Base-by-base conservation (phyloP, 2,113 vertebrate species). In the Panthera tigris region DNA sequence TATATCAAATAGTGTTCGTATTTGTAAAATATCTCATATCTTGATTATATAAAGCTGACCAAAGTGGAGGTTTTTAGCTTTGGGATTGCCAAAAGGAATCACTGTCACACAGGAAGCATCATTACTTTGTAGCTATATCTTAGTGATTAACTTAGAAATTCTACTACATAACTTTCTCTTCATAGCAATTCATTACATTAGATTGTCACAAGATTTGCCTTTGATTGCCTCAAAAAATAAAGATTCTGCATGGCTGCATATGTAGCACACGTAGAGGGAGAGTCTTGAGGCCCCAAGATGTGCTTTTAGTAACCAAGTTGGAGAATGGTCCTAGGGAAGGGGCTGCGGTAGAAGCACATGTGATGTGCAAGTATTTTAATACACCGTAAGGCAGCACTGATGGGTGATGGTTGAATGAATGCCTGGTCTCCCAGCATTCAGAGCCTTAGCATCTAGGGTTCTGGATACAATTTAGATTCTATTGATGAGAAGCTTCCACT, bases 21-120 rank as follows among this genome's bases (percentile, higher is more conserved):
- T 57, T 91, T 81, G 27, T 57, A 86, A 93, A 61, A 50, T 80
- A n/a, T 89, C 82, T 93, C 31, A 82, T 48, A 79, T 39, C 18
- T 74, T 94, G 71, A 39, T 94, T 87, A 63, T n/a, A 45, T 91
- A 95, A 96, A 96, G 23, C 36, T 94, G 36, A 86, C 23, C 31
- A 79, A 87, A 88, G 21, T 57, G 71, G 73, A 13, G 10, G 29
- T 84, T 94, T 97, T 69, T 93, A 27, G 61, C 84, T 83, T 84
- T 50, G 13, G 21, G 91, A 78, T 50, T 92, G 6, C 25, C 31
- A 48, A 68, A 2, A 36, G 69, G 36, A 88, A 89, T 25, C 5
- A 95, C 23, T 83, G 25, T 16, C 50, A 68, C 10, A 19, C 33
- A 68, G 63, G 3, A 48, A 90, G 19, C 14, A 55, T 33, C 66